phyloP scores from a whole-genome alignment of 2,113 vertebrate species.

The Nematolebias whitei region DNA sequence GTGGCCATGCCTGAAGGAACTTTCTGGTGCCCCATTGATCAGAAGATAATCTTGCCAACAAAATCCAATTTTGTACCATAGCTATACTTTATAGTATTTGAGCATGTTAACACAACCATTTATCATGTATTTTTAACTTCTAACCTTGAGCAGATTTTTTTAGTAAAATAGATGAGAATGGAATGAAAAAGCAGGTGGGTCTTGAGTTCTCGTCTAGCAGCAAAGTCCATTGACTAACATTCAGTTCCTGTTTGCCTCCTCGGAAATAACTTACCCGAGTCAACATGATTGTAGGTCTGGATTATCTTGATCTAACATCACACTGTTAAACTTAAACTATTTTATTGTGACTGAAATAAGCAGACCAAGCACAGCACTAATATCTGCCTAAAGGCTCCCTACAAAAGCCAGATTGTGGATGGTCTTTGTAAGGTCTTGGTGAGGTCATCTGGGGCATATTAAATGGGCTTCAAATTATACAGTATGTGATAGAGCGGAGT shows the following conservation, averaged over 20 bases:
- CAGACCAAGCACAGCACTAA: background rate
- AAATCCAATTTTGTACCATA: too few species aligned
- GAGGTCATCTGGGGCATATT: too few species aligned
- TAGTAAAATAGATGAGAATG: too few species aligned
- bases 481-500: too few species aligned
- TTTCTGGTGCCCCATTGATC: too few species aligned
- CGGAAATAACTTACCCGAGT: background rate
- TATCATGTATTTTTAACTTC: background rate
- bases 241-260: background rate
- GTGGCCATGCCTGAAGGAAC: too few species aligned
- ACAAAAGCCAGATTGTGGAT: too few species aligned
- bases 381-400: background rate
- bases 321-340: background rate
- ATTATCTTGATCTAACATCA: background rate
- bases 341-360: background rate
- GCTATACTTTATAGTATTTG: too few species aligned
- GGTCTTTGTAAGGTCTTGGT: too few species aligned
- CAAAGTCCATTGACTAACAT: background rate
- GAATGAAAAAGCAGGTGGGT: background rate
- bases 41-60: too few species aligned
- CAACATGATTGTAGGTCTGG: background rate
- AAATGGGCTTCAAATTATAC: too few species aligned
- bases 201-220: background rate
- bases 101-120: too few species aligned
- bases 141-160: background rate